These are phyloP conservation scores for Hypomesus transpacificus DNA, from an alignment of 2,113 vertebrate species.

Conservation along the genomic window DNA sequence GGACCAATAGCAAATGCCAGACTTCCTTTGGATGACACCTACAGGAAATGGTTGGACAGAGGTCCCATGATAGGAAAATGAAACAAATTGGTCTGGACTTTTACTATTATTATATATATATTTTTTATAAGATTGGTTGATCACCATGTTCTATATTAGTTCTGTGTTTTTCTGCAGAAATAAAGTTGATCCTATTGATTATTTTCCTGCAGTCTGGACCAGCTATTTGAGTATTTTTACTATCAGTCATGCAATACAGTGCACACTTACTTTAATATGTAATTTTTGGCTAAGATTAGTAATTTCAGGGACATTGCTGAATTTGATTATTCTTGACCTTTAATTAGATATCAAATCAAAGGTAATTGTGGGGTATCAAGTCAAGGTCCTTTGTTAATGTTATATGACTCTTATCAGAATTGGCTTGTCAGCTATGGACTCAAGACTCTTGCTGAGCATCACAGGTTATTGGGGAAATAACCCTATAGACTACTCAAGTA, in stretches of 20 bases:
- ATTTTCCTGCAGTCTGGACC: constrained; percentile 35
- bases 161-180: constrained; percentile 27
- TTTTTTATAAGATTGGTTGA: constrained; percentile 24
- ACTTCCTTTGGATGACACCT: constrained; percentile 68
- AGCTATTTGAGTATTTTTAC: constrained; percentile 19
- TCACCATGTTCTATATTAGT: constrained; percentile 26
- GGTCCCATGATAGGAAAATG: constrained; percentile 49
- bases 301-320: background rate
- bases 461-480: too few species aligned
- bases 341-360: constrained; percentile 16
- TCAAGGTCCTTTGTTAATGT: constrained; percentile 19
- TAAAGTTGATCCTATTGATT: constrained; percentile 50
- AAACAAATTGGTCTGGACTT: constrained; percentile 43
- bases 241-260: background rate
- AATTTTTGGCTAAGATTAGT: background rate
- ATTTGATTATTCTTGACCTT: background rate
- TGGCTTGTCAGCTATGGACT: constrained; percentile 23
- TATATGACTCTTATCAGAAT: constrained; percentile 44
- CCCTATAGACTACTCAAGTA: too few species aligned
- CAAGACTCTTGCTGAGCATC: background rate
- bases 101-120: too few species aligned
- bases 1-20: constrained; percentile 61
- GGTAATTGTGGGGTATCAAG: constrained; percentile 12
- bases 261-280: too few species aligned
- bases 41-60: constrained; percentile 62